Evolutionary conservation across 2,888 invertebrate genomes (phyloP), one percentile per base, ranked within the genome.

Genomic region (Stenurella melanura): DNA sequence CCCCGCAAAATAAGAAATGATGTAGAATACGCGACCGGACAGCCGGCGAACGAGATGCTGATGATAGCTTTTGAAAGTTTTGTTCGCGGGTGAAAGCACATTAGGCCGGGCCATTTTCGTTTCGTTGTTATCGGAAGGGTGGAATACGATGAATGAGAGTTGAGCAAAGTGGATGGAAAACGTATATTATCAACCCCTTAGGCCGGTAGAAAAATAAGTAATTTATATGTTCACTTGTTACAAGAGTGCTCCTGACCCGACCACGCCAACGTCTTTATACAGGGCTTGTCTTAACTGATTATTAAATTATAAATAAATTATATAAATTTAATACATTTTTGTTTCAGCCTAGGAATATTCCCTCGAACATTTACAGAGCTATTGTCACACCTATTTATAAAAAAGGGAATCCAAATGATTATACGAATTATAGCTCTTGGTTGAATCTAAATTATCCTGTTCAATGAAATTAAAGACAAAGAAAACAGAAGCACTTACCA

Each of bases 1-100:
- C 64, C 60, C 73, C 64, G 75, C 66, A 74, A 82, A 81, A 81
- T 80, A 83, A 83, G 83, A 83, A 84, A 83, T 82, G 83, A 83
- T 81, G 83, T 75, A 73, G 78, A 80, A 82, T 80, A 79, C 76
- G 78, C 79, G 77, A 81, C 79, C 77, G 80, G 82, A 83, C 83
- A 80, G 83, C 80, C 78, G 61, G 78, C 67, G 75, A 80, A 78
- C 81, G 80, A 79, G 78, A 80, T 77, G 74, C 80, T 76, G 81
- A 82, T 81, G 82, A 82, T 81, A 80, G 81, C 82, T 83, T 84
- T 84, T 82, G 78, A 82, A 84, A 84, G 83, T 84, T 84, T 84
- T 83, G 83, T 84, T 82, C 78, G 80, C 81, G 80, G 80, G 76
- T 78, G 81, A 80, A 79, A 83, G 81, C 82, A 82, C 81, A 83